Evolutionary conservation across 2,888 invertebrate genomes (phyloP).

Genomic region (Altica lythri): DNA sequence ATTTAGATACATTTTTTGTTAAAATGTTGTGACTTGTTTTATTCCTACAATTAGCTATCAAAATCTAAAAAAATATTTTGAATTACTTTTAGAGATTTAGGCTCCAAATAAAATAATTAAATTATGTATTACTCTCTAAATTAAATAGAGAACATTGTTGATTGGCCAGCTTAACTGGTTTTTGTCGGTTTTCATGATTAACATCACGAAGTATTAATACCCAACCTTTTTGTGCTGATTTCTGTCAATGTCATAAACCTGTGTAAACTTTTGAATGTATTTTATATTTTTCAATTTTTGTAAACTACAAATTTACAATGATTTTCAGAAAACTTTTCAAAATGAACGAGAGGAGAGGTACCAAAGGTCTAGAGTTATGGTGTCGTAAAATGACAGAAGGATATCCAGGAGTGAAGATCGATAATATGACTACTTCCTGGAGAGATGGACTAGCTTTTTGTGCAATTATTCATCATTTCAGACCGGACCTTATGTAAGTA

Average conservation of each 20-base stretch:
- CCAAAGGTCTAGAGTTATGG: conserved; percentile 92
- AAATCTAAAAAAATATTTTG: no score
- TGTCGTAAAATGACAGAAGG: conserved; percentile 87
- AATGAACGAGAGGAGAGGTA: conserved; percentile 84
- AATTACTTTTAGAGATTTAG: no score
- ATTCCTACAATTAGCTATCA: no score
- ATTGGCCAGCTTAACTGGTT: no score
- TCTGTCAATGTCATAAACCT: no score
- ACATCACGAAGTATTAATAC: no score
- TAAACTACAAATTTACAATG: neutral
- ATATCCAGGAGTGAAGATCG: conserved; percentile 86
- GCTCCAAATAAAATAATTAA: no score
- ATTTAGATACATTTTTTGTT: no score
- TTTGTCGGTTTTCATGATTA: no score
- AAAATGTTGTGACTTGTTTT: no score
- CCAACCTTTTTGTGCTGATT: neutral
- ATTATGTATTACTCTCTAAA: no score
- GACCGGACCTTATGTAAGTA: conserved; percentile 95
- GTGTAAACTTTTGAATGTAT: neutral
- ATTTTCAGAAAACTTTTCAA: conserved; percentile 35
- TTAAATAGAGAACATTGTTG: no score
- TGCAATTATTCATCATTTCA: conserved; percentile 93
- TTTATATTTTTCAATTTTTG: neutral
- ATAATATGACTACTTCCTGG: conserved; percentile 96
- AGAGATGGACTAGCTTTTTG: conserved; percentile 94